phyloP scores from a whole-genome alignment of 2,113 vertebrate genomes.

The Trichomycterus rosablanca region DNA sequence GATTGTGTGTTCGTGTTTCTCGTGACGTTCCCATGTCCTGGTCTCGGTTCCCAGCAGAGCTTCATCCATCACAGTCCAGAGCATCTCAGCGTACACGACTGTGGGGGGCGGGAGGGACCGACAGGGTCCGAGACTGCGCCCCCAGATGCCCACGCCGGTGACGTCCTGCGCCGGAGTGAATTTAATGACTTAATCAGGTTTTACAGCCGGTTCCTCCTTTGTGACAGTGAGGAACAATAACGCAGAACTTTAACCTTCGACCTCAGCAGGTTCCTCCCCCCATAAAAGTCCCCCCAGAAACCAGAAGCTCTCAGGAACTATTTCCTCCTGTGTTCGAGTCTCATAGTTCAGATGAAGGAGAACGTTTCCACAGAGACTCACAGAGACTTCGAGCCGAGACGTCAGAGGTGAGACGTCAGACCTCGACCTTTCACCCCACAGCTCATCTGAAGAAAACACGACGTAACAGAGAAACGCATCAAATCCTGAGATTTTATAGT shows the following conservation, averaged over 20 bases:
- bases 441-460: too few relatives aligned
- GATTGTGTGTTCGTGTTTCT: not conserved
- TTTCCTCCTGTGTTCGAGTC: conserved; percentile 39
- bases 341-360: conserved; percentile 10
- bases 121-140: too few relatives aligned
- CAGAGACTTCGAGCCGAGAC: conserved; percentile 45
- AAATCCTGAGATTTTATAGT: too few relatives aligned
- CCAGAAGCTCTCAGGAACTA: conserved; percentile 40
- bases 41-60: not conserved
- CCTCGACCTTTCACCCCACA: too few relatives aligned
- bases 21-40: not conserved
- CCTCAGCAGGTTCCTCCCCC: conserved; percentile 34
- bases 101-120: too few relatives aligned
- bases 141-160: conserved; percentile 18
- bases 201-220: conserved; percentile 31
- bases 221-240: conserved; percentile 31
- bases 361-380: conserved; percentile 29
- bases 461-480: too few relatives aligned
- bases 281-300: conserved; percentile 48
- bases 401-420: too few relatives aligned
- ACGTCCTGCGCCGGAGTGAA: conserved; percentile 5
- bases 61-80: too few relatives aligned
- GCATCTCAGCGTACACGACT: too few relatives aligned
- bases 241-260: conserved; percentile 37
- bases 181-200: conserved; percentile 14